Evolutionary conservation across 2,888 invertebrate species (phyloP), one percentile per base, ranked within the genome.

Genomic region (Drosophila hamatofila): DNA sequence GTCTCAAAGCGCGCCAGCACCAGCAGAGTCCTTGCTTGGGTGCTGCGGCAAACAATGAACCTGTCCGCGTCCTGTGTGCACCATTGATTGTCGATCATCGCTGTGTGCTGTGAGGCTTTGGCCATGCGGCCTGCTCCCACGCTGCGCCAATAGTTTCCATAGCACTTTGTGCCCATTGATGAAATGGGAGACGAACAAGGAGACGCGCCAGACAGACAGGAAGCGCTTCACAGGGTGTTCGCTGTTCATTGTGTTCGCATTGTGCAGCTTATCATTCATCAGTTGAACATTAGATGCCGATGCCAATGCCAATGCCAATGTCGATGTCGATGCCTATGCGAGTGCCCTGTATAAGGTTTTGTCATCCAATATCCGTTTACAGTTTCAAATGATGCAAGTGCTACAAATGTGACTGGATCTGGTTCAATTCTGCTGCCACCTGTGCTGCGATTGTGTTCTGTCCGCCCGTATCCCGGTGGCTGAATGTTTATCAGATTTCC

Each of bases 111-210:
- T 52, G 14, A 25, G 21, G 21, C 37, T 21, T 30, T 9, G 30
- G 11, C 11, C 30, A 30, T 30, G 30, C 30, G 30, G n/a, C 18
- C 18, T 18, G 83, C 89, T 88, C 88, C 88, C 88, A 88, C 88
- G 90, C 83, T 79, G 72, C 46, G 66, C 70, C 66, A 83, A 67
- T 69, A 72, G 77, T 73, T 68, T 64, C 75, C 75, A 59, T 64
- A 64, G 52, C 59, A 46, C 21, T 52, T 21, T 35, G 51, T 49
- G 25, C 30, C 60, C 81, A 89, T 87, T 87, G 73, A 84, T 87
- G 89, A 88, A 88, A 88, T 72, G 85, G 76, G 90, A 88, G 90
- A 86, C 68, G 59, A 33, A n/a, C 58, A 6, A 25, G 35, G 37
- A 52, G 55, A 56, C 21, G 30, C 16, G 27, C 37, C 21, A 37